These are phyloP conservation scores for Heliothis peltigera DNA, from an alignment of 2,888 invertebrate genomes.

Conservation along the genomic window DNA sequence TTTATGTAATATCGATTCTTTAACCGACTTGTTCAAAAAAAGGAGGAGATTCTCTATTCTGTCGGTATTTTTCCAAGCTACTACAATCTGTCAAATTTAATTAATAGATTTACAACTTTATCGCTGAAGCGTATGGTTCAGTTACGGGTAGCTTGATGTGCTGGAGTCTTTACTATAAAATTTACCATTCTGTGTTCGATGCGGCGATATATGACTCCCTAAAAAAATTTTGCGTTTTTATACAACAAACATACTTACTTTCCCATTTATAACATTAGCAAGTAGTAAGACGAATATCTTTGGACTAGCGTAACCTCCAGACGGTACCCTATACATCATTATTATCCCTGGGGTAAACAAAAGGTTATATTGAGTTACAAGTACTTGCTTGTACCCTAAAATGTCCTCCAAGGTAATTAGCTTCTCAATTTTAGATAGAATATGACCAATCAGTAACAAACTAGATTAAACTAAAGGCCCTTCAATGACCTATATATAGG, in stretches of 20 bases:
- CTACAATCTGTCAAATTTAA: no score
- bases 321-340: not conserved
- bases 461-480: no score
- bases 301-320: not conserved
- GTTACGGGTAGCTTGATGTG: no score
- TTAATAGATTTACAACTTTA: no score
- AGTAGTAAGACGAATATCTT: not conserved
- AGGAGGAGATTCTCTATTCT: no score
- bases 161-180: no score
- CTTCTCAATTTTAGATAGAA: not conserved
- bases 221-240: no score
- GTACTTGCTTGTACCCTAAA: not conserved
- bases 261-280: not conserved
- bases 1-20: slow-evolving; percentile 4
- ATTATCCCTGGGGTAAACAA: slow-evolving; percentile 1
- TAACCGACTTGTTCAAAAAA: no score
- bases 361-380: not conserved
- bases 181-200: not conserved
- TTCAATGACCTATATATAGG: no score
- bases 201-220: no score
- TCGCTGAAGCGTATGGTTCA: no score
- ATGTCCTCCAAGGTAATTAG: not conserved
- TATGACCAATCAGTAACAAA: not conserved
- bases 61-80: no score
- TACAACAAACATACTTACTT: not conserved